phyloP scores from a whole-genome alignment of 2,797 vertebrate genomes.

The Chloroceryle amazona region DNA sequence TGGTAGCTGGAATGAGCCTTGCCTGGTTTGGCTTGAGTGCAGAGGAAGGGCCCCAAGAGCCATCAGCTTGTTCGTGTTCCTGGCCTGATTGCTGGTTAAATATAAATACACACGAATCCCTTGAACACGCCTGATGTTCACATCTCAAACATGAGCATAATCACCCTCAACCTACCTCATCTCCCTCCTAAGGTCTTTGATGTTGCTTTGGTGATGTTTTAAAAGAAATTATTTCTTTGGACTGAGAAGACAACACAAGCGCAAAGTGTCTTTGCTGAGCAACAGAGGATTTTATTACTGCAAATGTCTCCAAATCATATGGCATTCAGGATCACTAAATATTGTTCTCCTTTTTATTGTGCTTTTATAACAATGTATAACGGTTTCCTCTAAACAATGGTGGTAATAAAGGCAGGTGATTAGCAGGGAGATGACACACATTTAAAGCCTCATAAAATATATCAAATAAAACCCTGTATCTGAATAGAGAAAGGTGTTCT shows the following conservation, averaged over 20 bases:
- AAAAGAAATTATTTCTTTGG: not conserved
- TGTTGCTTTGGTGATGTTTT: not conserved
- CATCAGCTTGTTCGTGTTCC: not conserved
- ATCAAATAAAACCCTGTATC: not conserved
- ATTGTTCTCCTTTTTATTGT: not conserved
- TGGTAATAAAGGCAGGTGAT: not conserved
- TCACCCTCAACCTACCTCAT: not conserved
- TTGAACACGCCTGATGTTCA: not conserved
- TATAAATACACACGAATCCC: not conserved
- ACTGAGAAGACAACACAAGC: not conserved
- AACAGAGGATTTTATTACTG: not conserved
- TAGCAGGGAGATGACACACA: not conserved
- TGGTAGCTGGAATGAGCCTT: not conserved
- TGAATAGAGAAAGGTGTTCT: not conserved
- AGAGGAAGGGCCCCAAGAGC: not conserved
- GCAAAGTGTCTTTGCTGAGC: not conserved
- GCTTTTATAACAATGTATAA: not conserved
- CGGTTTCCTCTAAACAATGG: not conserved
- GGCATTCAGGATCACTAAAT: not conserved
- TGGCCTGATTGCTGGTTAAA: not conserved
- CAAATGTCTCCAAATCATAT: not conserved
- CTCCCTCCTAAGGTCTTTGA: not conserved
- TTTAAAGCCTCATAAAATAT: constrained; percentile 1
- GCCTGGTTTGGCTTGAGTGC: not conserved
- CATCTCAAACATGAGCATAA: not conserved